Evolutionary conservation across 2,797 vertebrate genomes (phyloP), one percentile per base, ranked within the genome.

Genomic region (Myotis pilosus): DNA sequence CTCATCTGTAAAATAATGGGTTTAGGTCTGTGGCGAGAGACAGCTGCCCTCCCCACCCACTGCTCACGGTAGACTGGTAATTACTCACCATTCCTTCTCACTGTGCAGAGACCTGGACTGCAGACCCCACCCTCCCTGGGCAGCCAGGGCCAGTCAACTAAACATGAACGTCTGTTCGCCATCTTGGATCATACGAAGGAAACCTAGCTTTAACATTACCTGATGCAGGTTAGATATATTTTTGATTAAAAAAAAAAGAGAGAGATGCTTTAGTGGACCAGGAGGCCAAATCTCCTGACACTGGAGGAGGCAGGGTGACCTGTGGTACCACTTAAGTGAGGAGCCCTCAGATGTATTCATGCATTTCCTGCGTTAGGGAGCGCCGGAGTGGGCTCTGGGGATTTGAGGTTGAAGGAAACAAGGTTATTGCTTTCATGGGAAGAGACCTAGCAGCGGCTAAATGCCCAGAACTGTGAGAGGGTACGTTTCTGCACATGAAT

Each of bases 1-100:
- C 96, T 97, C 97, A 97, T 96, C 95, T 97, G 95, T 97, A 95
- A 97, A 97, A 93, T 84, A 71, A 88, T 17, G 78, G 64, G 28
- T 17, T 68, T 74, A 53, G 66, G 47, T 20, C n/a, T 25, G 78
- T 47, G 76, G n/a, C 11, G 64, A 81, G 49, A 72, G 82, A 49
- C 15, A 60, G 66, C n/a, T 9, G 8, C 47, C 8, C 10, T 36
- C 38, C 20, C 47, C 6, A 0, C 64, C 78, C 19, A 12, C 5
- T 33, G 57, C 38, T 60, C 22, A 2, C 15, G 57, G 38, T 1
- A 28, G 23, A 13, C 62, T 8, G 41, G 86, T 88, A 13, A 12
- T 6, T 36, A 30, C 69, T 84, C 38, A 19, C 44, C 1, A 2
- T 71, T 28, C 36, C 23, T 28, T 66, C 23, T 60, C 33, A 11